phyloP scores from a whole-genome alignment of 2,113 vertebrate genomes.

The Onychostruthus taczanowskii region DNA sequence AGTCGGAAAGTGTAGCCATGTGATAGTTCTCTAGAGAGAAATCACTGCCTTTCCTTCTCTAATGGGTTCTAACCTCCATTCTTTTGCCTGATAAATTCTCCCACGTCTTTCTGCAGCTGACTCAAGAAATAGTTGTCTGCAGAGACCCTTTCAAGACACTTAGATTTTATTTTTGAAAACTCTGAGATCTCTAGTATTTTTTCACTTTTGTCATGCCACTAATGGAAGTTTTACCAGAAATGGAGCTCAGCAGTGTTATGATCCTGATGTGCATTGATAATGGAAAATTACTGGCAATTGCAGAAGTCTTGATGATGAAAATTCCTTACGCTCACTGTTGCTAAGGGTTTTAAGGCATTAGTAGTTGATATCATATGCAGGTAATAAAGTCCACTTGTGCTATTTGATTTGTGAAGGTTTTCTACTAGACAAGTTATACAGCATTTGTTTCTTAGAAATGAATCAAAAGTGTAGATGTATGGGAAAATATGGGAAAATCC shows the following conservation, averaged over 20 bases:
- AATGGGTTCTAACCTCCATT: background rate
- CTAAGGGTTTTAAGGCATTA: background rate
- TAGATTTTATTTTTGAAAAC: background rate
- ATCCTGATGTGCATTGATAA: background rate
- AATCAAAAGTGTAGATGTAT: background rate
- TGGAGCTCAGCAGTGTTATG: background rate
- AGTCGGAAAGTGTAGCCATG: background rate
- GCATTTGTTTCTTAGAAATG: background rate
- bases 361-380: background rate
- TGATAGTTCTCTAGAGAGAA: background rate
- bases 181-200: background rate
- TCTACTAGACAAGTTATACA: background rate
- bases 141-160: background rate
- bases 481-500: background rate
- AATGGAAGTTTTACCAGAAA: background rate
- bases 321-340: background rate
- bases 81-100: background rate
- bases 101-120: background rate
- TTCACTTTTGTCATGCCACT: background rate
- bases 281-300: background rate
- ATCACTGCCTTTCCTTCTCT: background rate
- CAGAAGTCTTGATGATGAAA: background rate
- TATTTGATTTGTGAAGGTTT: background rate
- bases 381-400: background rate
- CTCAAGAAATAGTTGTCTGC: background rate